A percentile compares a stretch with the other conserved stretches of the same genome.
Evolutionary conservation across 2,888 invertebrate genomes (phyloP).

Genomic region (Oscheius sp.): DNA sequence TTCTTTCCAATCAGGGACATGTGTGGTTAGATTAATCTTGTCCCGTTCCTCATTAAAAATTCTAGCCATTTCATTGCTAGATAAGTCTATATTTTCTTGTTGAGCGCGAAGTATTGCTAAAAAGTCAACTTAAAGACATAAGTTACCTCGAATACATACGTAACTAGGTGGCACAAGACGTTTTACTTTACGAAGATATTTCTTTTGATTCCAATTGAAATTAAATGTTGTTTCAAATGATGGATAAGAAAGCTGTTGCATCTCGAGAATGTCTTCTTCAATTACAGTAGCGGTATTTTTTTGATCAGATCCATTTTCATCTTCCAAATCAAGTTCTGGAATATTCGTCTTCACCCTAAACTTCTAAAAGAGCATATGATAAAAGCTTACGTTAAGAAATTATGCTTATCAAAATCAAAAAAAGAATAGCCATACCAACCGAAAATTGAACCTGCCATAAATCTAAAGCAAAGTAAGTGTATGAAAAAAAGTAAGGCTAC

Average conservation of each 20-base stretch:
- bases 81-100: conserved; percentile 30
- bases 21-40: conserved; percentile 36
- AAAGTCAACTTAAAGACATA: neutral
- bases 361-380: neutral
- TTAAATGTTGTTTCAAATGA: conserved; percentile 55
- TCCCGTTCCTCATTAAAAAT: conserved; percentile 30
- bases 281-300: conserved; percentile 21
- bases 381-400: conserved; percentile 78
- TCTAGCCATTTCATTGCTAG: conserved; percentile 18
- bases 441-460: conserved; percentile 85
- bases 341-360: neutral
- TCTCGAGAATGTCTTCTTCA: conserved; percentile 40
- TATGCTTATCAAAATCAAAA: conserved; percentile 82
- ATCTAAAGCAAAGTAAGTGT: conserved; percentile 74
- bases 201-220: conserved; percentile 48
- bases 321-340: neutral
- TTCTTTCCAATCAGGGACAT: neutral
- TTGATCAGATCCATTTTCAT: neutral
- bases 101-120: conserved; percentile 41
- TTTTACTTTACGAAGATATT: conserved; percentile 40
- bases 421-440: conserved; percentile 92
- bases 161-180: conserved; percentile 45
- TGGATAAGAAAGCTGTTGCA: conserved; percentile 36
- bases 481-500: conserved; percentile 7
- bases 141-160: conserved; percentile 40